Evolutionary conservation across 2,797 vertebrate genomes (phyloP), one percentile per base, ranked within the genome.

Genomic region (Cryptoprocta ferox): DNA sequence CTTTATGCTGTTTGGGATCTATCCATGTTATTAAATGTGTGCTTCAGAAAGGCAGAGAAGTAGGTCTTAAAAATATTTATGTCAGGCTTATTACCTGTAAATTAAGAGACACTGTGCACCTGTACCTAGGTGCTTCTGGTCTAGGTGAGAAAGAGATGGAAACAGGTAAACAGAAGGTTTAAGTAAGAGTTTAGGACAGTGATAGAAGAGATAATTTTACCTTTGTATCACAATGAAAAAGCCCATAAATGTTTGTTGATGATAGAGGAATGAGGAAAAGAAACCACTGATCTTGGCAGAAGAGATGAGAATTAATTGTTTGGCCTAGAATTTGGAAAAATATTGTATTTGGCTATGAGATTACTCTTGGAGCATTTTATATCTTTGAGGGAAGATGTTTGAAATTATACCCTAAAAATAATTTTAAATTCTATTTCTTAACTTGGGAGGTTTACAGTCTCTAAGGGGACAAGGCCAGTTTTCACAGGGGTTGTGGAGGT

Each of bases 251-350:
- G 59, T 82, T 80, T 42, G 11, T 45, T 95, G 78, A 28, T 85
- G 86, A 61, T 85, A 82, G 89, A 71, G 14, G 30, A 30, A 90
- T 88, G 89, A 59, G 73, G 63, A 79, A 68, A 90, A 66, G 85
- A 86, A 92, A 90, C 80, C 65, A 45, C n/a, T 39, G 32, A 81
- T 66, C 16, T 83, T 73, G 87, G 56, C 70, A 92, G 68, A 82
- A n/a, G 89, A 39, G 39, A 92, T 68, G 56, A 93, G 18, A 92
- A 32, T 94, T 50, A 80, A 45, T 89, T 88, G 37, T 94, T 93
- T 95, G 85, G 71, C 42, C 5, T 94, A 73, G 18, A 61, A 94
- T 91, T 87, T 92, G 59, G 89, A 78, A 91, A 91, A 93, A 63
- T 81, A 92, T 66, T 61, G 12, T 35, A 59, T 95, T 89, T 93